Evolutionary conservation across 2,888 invertebrate genomes (phyloP).

Genomic region (Macroteleia sp.): DNA sequence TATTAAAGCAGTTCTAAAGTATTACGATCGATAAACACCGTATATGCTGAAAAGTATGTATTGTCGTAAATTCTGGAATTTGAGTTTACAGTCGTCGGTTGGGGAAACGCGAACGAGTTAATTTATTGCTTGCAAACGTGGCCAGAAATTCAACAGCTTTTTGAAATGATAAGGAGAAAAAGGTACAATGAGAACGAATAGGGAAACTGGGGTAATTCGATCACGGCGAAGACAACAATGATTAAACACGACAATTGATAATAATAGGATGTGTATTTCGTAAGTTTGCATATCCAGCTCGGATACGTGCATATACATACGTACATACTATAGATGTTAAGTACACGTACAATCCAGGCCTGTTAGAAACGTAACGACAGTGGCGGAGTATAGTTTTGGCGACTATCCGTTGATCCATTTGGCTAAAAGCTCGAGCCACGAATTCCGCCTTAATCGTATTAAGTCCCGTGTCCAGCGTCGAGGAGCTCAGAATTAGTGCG

Average conservation of each 20-base stretch:
- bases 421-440: slow-evolving; percentile 74
- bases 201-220: too few relatives aligned
- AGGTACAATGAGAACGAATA: too few relatives aligned
- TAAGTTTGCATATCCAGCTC: slow-evolving; percentile 25
- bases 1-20: slow-evolving; percentile 9
- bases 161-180: not conserved
- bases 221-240: slow-evolving; percentile 19
- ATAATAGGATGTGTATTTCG: slow-evolving; percentile 33
- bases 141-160: not conserved
- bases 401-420: slow-evolving; percentile 72
- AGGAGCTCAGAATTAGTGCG: slow-evolving; percentile 70
- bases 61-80: slow-evolving; percentile 18
- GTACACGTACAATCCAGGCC: slow-evolving; percentile 42
- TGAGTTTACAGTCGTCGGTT: slow-evolving; percentile 9
- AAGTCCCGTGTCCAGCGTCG: slow-evolving; percentile 71
- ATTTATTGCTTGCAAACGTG: slow-evolving; percentile 1
- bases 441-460: slow-evolving; percentile 76
- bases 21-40: slow-evolving; percentile 19
- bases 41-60: not conserved
- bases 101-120: slow-evolving; percentile 5
- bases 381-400: slow-evolving; percentile 64
- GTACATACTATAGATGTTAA: slow-evolving; percentile 47
- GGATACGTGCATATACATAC: slow-evolving; percentile 23
- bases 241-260: slow-evolving; percentile 46
- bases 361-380: slow-evolving; percentile 54